A percentile compares a stretch with the other conserved stretches of the same genome.
These are phyloP conservation scores for Orius laevigatus DNA, from an alignment of 1,140 invertebrate genomes.

Conservation along the genomic window DNA sequence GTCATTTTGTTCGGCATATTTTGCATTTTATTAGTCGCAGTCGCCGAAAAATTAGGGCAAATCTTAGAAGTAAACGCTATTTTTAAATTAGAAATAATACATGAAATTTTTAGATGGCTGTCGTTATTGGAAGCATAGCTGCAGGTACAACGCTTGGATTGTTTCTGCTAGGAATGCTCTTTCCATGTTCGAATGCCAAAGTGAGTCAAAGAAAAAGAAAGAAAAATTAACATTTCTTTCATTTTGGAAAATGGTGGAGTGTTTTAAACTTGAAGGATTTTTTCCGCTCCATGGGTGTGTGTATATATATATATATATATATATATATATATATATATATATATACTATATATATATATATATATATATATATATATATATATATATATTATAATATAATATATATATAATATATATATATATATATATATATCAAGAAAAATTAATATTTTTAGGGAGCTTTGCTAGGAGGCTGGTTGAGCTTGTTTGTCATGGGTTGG, in stretches of 20 bases:
- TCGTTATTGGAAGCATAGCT: conserved; percentile 46
- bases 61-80: conserved; percentile 35
- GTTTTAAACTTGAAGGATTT: too few species aligned
- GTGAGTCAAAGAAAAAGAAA: too few species aligned
- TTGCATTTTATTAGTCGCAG: conserved; percentile 44
- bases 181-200: conserved; percentile 46
- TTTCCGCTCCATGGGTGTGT: too few species aligned
- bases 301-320: too few species aligned
- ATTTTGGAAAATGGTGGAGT: too few species aligned
- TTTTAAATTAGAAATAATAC: background rate
- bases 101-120: conserved; percentile 30
- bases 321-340: conserved; percentile 5
- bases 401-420: too few species aligned
- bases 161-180: conserved; percentile 60
- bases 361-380: too few species aligned
- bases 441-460: conserved; percentile 53
- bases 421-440: background rate
- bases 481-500: conserved; percentile 59
- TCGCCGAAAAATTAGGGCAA: conserved; percentile 49
- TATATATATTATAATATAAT: too few species aligned
- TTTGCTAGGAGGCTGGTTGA: conserved; percentile 46
- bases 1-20: conserved; percentile 41
- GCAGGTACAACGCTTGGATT: conserved; percentile 57
- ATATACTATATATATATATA: background rate
- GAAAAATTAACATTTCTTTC: too few species aligned